phyloP scores from a whole-genome alignment of 64 coral and sea anemone genomes.

The Platygyra sinensis region DNA sequence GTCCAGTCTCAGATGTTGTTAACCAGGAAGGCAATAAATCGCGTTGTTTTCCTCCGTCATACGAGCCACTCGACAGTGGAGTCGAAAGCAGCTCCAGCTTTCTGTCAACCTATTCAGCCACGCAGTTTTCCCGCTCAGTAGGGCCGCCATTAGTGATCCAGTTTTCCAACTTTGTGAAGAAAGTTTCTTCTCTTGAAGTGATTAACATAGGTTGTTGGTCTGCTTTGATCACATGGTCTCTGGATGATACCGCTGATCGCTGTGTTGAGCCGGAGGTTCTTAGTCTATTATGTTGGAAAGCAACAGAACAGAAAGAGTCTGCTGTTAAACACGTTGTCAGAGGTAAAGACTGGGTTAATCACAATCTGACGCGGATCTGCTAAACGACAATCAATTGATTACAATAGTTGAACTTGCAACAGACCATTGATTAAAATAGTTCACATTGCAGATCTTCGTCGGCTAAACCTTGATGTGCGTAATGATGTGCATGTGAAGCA shows the following conservation, averaged over 20 bases:
- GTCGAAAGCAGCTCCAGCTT: slow-evolving; percentile 88
- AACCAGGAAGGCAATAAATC: not conserved
- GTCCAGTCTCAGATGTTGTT: not conserved
- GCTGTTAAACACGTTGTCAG: not conserved
- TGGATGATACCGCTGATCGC: slow-evolving; percentile 11
- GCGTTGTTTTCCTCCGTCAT: not conserved
- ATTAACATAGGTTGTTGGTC: slow-evolving; percentile 52
- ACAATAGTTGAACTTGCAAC: too few species aligned
- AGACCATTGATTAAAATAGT: too few species aligned
- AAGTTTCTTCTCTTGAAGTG: slow-evolving; percentile 27
- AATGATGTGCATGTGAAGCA: too few species aligned
- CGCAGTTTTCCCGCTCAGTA: slow-evolving; percentile 18
- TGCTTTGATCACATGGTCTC: slow-evolving; percentile 54
- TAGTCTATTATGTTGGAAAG: slow-evolving; percentile 5
- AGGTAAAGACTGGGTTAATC: slow-evolving; percentile 15
- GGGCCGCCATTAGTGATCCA: slow-evolving; percentile 65
- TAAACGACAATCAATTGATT: too few species aligned
- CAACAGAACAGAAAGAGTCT: slow-evolving; percentile 2
- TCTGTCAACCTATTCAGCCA: not conserved
- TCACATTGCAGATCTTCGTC: too few species aligned
- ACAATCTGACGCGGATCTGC: too few species aligned
- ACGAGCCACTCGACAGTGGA: slow-evolving; percentile 71
- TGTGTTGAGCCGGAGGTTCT: not conserved
- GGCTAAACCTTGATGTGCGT: too few species aligned
- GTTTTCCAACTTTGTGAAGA: slow-evolving; percentile 63